Conservation (phyloP, 2,888 invertebrate species). For the Diarsia dahlii region DNA sequence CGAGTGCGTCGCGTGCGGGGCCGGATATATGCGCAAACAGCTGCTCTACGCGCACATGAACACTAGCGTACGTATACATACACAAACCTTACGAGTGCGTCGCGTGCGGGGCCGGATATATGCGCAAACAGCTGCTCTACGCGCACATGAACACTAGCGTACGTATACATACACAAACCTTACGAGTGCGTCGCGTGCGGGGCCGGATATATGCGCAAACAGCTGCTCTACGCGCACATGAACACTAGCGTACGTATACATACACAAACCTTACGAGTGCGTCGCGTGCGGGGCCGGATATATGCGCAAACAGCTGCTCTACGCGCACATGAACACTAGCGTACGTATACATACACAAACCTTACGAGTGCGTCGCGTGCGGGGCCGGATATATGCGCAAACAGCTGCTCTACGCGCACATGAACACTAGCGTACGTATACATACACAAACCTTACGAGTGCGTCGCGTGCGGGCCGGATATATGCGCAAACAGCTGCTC, state of each 20-base stretch:
- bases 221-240: slow-evolving; percentile 94
- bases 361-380: slow-evolving; percentile 95
- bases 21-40: slow-evolving; percentile 96
- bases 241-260: slow-evolving; percentile 91
- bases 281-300: slow-evolving; percentile 95
- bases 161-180: slow-evolving; percentile 93
- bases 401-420: slow-evolving; percentile 94
- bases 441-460: slow-evolving; percentile 97
- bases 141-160: slow-evolving; percentile 94
- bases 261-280: slow-evolving; percentile 97
- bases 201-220: slow-evolving; percentile 96
- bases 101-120: slow-evolving; percentile 95
- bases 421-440: slow-evolving; percentile 92
- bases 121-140: slow-evolving; percentile 95
- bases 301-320: slow-evolving; percentile 95
- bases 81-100: slow-evolving; percentile 97
- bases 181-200: slow-evolving; percentile 96
- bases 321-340: slow-evolving; percentile 94
- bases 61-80: slow-evolving; percentile 89
- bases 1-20: slow-evolving; percentile 95
- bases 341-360: slow-evolving; percentile 94
- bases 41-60: slow-evolving; percentile 95
- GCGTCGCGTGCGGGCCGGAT: slow-evolving; percentile 95
- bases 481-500: slow-evolving; percentile 95
- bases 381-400: slow-evolving; percentile 96